Conservation (phyloP, 2,113 vertebrate species). For the Argyrosomus japonicus region DNA sequence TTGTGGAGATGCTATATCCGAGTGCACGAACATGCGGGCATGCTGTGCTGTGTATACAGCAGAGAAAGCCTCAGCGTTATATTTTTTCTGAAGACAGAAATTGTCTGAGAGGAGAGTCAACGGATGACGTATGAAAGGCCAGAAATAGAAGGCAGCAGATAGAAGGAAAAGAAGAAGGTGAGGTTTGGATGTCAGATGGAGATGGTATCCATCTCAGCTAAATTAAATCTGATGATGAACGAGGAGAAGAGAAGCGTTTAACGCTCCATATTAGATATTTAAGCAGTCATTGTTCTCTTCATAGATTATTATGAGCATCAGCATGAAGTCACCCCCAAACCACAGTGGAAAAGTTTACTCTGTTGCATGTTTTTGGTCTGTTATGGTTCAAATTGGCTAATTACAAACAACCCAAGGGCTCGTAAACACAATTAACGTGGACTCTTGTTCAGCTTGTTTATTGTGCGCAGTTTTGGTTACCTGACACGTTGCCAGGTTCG, state of each 20-base stretch:
- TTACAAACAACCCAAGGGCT: conserved; percentile 13
- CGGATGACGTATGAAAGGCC: background rate
- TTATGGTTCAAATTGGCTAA: conserved; percentile 1
- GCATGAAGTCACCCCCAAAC: conserved; percentile 9
- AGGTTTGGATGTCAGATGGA: background rate
- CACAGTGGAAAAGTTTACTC: conserved; percentile 48
- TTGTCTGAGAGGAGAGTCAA: background rate
- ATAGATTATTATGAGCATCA: background rate
- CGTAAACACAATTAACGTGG: conserved; percentile 29
- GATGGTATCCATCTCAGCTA: background rate
- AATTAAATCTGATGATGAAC: background rate
- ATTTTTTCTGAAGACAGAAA: background rate
- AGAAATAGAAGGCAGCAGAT: background rate
- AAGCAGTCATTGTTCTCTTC: conserved; percentile 3
- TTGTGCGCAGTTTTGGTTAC: conserved; percentile 22
- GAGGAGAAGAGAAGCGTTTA: background rate
- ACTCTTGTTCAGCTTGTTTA: conserved; percentile 40
- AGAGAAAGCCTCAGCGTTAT: background rate
- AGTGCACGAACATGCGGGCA: background rate
- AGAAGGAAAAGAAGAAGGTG: background rate
- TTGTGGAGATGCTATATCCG: no score
- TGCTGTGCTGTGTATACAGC: background rate
- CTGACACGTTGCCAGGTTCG: conserved; percentile 24
- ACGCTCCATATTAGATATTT: background rate
- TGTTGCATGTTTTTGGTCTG: conserved; percentile 11